Evolutionary conservation across 2,113 vertebrate species (phyloP), one percentile per base, ranked within the genome.

Genomic region (Eptesicus fuscus): DNA sequence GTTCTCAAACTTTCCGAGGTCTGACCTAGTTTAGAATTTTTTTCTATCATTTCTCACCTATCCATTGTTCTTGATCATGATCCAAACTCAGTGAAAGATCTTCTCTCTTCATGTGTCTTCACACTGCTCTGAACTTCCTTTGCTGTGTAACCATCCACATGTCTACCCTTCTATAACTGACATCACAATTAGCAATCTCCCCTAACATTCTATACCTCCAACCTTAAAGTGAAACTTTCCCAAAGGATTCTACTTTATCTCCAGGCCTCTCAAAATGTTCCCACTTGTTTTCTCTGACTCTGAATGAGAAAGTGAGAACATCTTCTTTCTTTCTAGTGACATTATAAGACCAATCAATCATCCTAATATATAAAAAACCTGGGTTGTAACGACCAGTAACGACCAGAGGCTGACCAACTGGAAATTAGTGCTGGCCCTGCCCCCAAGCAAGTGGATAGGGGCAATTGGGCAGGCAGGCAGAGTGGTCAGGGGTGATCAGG

Each of bases 11-110:
- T 28, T 44, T 5, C 37, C 30, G 32, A 83, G 4, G 20, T 30
- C 47, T 65, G 71, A 25, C 23, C 14, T 73, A 42, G 25, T 22
- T 70, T 77, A 84, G 56, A 3, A 84, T 51, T 25, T 42, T 35
- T 35, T 17, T 79, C 65, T 32, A 61, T 8, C 14, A 18, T 63
- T 84, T 63, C 84, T 96, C 86, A 97, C 91, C 88, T 69, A 37
- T 74, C 51, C 69, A 79, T 83, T 37, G 1, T 42, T 79, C 25
- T 20, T 65, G 37, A 17, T 71, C 59, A 71, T 88, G 35, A 74
- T 59, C 35, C 49, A 88, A 82, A 51, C 42, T 77, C 70, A 23
- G 20, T 40, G 32, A 47, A 10, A 74, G 42, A 20, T 69, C n/a
- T 59, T 44, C 18, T 59, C 13, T 87, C 32, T 40, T 53, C 5